These are phyloP conservation scores for Hipposideros armiger DNA, from an alignment of 2,113 vertebrate genomes.

Conservation along the genomic window DNA sequence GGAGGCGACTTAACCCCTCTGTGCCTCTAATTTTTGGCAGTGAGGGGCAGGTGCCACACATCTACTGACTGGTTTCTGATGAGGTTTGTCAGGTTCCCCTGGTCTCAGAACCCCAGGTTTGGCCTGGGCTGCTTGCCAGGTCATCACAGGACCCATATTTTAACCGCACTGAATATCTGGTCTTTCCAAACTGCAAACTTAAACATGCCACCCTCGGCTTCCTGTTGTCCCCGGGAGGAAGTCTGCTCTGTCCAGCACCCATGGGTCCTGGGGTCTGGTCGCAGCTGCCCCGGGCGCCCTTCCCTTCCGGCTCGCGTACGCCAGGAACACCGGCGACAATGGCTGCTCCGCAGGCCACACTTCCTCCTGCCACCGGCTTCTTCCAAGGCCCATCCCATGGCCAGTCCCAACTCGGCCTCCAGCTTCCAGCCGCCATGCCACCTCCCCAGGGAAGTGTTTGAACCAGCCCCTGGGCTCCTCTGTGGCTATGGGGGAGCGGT, in stretches of 20 bases:
- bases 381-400: too few relatives aligned
- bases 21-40: not conserved
- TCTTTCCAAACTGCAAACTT: not conserved
- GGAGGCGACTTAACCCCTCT: not conserved
- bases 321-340: not conserved
- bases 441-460: not conserved
- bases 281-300: not conserved
- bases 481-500: not conserved
- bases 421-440: not conserved
- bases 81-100: not conserved
- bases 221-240: not conserved
- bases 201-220: not conserved
- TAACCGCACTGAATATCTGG: not conserved
- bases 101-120: too few relatives aligned
- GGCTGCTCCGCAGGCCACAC: rapidly evolving
- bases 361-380: not conserved
- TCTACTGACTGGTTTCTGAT: too few relatives aligned
- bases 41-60: rapidly evolving
- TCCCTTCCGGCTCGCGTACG: not conserved
- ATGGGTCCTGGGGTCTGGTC: rapidly evolving
- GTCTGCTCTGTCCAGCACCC: not conserved
- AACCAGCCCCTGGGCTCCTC: not conserved
- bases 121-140: not conserved
- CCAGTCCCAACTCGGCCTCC: rapidly evolving
- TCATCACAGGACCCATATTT: too few relatives aligned